These are phyloP conservation scores for Pelodytes ibericus DNA, from an alignment of 2,797 vertebrate genomes.

Conservation along the genomic window DNA sequence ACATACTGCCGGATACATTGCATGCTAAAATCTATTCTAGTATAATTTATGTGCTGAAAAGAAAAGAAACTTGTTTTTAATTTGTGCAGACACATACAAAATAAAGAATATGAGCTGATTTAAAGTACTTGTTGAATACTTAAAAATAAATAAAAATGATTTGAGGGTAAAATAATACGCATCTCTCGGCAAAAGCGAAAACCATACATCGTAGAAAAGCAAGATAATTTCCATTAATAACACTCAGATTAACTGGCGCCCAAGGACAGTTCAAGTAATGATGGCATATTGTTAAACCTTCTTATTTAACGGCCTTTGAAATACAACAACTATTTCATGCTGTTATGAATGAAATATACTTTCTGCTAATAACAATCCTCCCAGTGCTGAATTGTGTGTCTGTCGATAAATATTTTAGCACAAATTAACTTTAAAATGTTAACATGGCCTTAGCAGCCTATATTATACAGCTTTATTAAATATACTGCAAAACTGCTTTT, in stretches of 20 bases:
- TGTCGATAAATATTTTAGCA: slow-evolving; percentile 10
- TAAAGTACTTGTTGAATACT: background rate
- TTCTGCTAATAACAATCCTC: slow-evolving; percentile 7
- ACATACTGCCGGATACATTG: no score
- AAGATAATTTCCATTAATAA: background rate
- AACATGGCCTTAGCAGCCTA: background rate
- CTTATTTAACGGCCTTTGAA: slow-evolving; percentile 12
- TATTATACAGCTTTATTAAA: background rate
- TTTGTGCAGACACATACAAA: background rate
- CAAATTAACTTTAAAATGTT: slow-evolving; percentile 13
- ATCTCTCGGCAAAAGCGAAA: background rate
- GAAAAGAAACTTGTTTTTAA: background rate
- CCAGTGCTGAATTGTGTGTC: background rate
- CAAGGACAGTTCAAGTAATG: background rate
- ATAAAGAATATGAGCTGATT: background rate
- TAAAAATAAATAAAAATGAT: background rate
- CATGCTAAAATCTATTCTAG: no score
- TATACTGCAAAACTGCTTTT: background rate
- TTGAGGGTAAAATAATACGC: background rate
- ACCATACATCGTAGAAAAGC: background rate
- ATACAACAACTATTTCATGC: slow-evolving; percentile 5
- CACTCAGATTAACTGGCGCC: background rate
- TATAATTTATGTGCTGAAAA: background rate
- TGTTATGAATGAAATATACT: background rate
- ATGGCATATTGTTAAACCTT: background rate